phyloP scores from a whole-genome alignment of 2,797 vertebrate species.

The Eulemur coronatus region DNA sequence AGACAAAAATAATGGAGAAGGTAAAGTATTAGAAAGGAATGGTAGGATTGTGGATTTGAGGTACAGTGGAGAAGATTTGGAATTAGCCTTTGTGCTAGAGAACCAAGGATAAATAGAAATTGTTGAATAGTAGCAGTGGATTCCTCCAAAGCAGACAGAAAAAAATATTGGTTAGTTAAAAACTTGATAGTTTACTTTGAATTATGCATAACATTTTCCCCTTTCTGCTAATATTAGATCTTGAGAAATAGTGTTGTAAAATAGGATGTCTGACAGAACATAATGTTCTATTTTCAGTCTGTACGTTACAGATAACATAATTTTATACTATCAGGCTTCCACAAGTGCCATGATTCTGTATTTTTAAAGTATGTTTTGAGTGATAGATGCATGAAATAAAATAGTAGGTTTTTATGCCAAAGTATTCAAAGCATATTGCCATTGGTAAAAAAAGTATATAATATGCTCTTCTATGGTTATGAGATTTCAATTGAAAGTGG shows the following conservation, averaged over 20 bases:
- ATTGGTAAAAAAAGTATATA: background rate
- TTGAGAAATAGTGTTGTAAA: conserved; percentile 8
- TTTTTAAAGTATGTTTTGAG: background rate
- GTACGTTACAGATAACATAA: background rate
- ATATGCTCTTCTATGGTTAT: background rate
- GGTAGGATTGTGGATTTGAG: background rate
- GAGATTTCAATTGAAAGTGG: background rate
- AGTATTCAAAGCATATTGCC: background rate
- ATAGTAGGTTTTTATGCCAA: background rate
- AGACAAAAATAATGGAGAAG: background rate
- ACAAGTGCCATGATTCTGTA: background rate
- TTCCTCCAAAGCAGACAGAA: background rate
- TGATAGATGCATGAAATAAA: background rate
- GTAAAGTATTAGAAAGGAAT: background rate
- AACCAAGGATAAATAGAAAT: background rate
- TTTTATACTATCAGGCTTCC: background rate
- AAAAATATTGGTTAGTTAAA: background rate
- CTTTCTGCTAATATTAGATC: background rate
- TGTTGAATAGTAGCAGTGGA: background rate
- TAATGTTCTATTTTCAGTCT: background rate
- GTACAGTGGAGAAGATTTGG: background rate
- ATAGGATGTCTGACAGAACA: background rate
- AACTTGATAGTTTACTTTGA: background rate
- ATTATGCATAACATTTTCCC: background rate
- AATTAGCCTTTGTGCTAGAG: background rate